Conservation (phyloP, 2,888 invertebrate species). For the Acholoe squamosa region DNA sequence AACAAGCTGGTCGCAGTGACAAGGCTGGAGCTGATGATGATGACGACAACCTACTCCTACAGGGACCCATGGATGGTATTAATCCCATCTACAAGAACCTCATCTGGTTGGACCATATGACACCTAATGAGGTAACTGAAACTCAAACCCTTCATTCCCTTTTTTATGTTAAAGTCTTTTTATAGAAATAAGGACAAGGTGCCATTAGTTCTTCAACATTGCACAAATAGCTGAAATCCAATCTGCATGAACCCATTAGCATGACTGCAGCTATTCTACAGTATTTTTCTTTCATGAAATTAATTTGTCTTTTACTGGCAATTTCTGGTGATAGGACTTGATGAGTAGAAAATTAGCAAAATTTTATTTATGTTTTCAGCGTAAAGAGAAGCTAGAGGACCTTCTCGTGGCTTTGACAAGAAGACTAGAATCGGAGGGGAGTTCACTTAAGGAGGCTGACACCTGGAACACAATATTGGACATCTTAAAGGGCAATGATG, state of each 20-base stretch:
- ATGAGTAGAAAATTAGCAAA: too few relatives aligned
- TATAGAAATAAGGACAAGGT: too few relatives aligned
- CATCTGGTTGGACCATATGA: slow-evolving; percentile 3
- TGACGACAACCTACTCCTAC: neutral
- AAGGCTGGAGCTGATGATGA: neutral
- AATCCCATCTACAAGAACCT: slow-evolving; percentile 21
- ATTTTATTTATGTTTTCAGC: neutral
- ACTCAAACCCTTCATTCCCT: too few relatives aligned
- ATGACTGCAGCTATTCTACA: too few relatives aligned
- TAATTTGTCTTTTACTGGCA: too few relatives aligned
- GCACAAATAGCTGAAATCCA: too few relatives aligned
- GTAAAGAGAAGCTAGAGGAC: slow-evolving; percentile 15
- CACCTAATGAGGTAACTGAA: neutral
- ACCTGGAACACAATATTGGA: slow-evolving; percentile 46
- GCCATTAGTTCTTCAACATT: too few relatives aligned
- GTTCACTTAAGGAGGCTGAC: neutral
- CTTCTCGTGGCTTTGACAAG: neutral
- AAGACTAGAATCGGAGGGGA: neutral
- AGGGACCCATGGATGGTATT: neutral
- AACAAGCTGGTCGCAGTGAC: slow-evolving; percentile 31
- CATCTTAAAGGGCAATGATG: slow-evolving; percentile 29
- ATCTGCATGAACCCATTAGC: too few relatives aligned
- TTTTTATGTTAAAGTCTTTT: too few relatives aligned
- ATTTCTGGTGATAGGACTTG: too few relatives aligned
- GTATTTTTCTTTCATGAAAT: neutral